Base-by-base conservation (phyloP, 2,888 invertebrate species). In the Standfussiana lucernea region DNA sequence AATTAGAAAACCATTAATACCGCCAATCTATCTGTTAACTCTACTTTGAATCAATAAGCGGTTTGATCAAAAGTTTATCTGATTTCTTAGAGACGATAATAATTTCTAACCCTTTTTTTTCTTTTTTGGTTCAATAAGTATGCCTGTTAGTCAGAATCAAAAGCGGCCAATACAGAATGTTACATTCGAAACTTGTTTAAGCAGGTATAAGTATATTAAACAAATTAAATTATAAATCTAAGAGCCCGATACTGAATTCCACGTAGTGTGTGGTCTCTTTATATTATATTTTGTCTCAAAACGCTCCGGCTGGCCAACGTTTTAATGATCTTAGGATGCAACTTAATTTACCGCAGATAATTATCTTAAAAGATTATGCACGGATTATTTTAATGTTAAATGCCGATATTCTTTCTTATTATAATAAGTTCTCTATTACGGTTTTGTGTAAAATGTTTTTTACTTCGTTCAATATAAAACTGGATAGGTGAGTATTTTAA, bases 211-310 rank as follows among this genome's bases (percentile, higher is more conserved):
- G 50, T 47, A 66, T 75, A 50, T 67, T 64, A 68, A 65, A 79
- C 67, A 77, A 85, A 78, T 81, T 82, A 75, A 78, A 80, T 86
- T 84, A 79, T 80, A 70, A 78, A 84, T 80, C 74, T 87, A 84
- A 86, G 81, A 80, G 72, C 61, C 84, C 74, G 80, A 83, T 82
- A 77, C 53, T 62, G 75, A 81, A 85, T 80, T 83, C 85, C 73
- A 70, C 91, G 68, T 84, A 79, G 86, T 91, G 91, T 91, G 91
- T 91, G 91, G 91, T 91, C 91, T 75, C 76, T 77, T 69, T 62
- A 76, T 65, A 66, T 80, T 61, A 80, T 80, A 86, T 85, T 89
- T 83, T 85, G 84, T 85, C 75, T 87, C 76, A 75, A 83, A 77
- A 78, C 71, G 71, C 76, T 67, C 77, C 74, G 82, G 72, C 78